Percentiles rank a stretch among this genome's conserved stretches.
Conservation (phyloP, 2,113 vertebrate species). For the Ceuthmochares aereus region DNA sequence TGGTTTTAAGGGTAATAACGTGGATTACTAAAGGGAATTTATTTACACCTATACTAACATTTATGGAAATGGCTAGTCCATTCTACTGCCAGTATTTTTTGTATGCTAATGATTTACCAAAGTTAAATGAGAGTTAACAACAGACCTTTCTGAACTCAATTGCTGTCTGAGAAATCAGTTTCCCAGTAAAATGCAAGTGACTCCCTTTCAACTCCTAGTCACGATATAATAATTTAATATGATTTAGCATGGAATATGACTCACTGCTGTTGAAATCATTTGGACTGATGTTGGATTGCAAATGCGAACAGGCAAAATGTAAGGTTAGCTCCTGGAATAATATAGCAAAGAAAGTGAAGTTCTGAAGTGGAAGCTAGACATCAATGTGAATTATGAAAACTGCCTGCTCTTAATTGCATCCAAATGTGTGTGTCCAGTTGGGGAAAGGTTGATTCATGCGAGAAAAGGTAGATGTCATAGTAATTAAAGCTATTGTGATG, state of each 20-base stretch:
- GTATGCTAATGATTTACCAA: neutral
- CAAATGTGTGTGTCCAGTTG: neutral
- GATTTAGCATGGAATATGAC: slow-evolving; percentile 22
- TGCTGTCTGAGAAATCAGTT: slow-evolving; percentile 34
- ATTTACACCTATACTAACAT: neutral
- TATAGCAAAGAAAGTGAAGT: neutral
- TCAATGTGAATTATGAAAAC: neutral
- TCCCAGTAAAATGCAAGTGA: neutral
- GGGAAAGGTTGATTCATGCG: neutral
- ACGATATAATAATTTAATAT: slow-evolving; percentile 13
- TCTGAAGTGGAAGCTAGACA: slow-evolving; percentile 3
- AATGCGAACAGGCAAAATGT: neutral
- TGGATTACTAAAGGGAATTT: neutral
- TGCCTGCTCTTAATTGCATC: neutral
- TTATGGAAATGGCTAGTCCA: neutral
- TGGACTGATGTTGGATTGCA: neutral
- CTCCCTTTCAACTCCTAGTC: slow-evolving; percentile 42
- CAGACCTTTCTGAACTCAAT: neutral
- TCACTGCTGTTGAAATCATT: slow-evolving; percentile 23
- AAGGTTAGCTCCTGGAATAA: neutral
- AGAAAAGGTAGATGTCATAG: neutral
- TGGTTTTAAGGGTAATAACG: neutral
- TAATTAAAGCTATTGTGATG: neutral
- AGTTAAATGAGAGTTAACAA: neutral
- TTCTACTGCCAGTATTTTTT: neutral